Conservation (phyloP, 2,888 invertebrate genomes). For the Dryococelus australis region DNA sequence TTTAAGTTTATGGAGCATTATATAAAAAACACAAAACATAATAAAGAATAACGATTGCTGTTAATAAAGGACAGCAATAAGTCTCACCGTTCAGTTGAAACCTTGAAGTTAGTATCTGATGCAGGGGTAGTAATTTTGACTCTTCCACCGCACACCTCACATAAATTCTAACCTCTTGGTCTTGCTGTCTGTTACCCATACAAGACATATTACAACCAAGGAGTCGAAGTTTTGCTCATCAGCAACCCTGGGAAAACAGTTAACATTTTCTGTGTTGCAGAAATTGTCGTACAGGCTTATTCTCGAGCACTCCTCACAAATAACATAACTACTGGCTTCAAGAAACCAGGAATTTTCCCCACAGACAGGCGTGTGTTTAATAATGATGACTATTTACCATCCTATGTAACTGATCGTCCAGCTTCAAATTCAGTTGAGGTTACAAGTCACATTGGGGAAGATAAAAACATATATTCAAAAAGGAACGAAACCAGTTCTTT, state of each 20-base stretch:
- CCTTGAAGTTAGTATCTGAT: not conserved
- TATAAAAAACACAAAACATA: not conserved
- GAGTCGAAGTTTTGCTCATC: conserved; percentile 32
- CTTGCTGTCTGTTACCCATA: not conserved
- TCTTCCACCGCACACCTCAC: conserved; percentile 1
- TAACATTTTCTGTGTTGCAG: conserved; percentile 39
- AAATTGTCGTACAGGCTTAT: conserved; percentile 37
- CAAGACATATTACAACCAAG: conserved; percentile 38
- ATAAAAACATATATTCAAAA: too few species aligned
- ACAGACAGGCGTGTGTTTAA: conserved; percentile 1
- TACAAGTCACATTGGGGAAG: too few species aligned
- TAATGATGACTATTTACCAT: conserved; percentile 22
- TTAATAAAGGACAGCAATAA: not conserved
- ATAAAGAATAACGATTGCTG: not conserved
- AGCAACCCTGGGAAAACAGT: conserved; percentile 38
- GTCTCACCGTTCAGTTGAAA: not conserved
- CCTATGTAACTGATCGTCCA: not conserved
- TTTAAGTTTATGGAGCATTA: conserved; percentile 1
- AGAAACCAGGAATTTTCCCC: conserved; percentile 38
- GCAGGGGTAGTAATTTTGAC: conserved; percentile 18
- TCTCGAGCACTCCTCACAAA: conserved; percentile 35
- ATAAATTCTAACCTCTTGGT: not conserved
- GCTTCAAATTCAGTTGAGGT: too few species aligned
- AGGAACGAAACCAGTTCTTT: too few species aligned
- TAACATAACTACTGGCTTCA: conserved; percentile 39